Evolutionary conservation across 2,113 vertebrate species (phyloP).

Genomic region (Apteryx owenii): DNA sequence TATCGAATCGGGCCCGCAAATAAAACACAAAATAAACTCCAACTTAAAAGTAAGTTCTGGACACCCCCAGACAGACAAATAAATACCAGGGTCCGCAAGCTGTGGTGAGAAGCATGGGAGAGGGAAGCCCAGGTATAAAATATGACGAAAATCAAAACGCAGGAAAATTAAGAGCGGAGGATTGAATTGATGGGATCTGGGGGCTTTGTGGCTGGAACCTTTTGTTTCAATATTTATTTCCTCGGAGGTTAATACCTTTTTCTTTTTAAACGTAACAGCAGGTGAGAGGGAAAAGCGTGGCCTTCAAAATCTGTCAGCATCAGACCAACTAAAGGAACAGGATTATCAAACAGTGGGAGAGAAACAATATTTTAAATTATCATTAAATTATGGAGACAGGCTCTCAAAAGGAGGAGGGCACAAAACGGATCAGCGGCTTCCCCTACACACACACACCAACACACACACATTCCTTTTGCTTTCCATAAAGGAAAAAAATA

Average conservation of each 20-base stretch:
- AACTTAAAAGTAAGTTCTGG: not conserved
- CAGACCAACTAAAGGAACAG: slow-evolving; percentile 56
- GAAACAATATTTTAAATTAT: slow-evolving; percentile 74
- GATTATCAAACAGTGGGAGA: slow-evolving; percentile 74
- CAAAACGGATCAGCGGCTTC: slow-evolving; percentile 29
- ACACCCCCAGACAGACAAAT: not conserved
- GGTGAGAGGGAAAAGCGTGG: slow-evolving; percentile 63
- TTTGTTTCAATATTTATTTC: slow-evolving; percentile 75
- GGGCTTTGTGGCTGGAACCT: slow-evolving; percentile 39
- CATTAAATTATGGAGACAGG: slow-evolving; percentile 65
- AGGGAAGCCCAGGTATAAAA: not conserved
- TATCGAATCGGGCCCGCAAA: slow-evolving; percentile 15
- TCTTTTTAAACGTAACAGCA: slow-evolving; percentile 71
- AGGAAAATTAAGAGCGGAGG: slow-evolving; percentile 49
- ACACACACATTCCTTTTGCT: not conserved
- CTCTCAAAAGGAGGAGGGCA: slow-evolving; percentile 56
- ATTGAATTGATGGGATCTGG: slow-evolving; percentile 53
- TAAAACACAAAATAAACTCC: slow-evolving; percentile 20
- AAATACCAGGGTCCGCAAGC: not conserved
- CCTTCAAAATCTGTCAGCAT: slow-evolving; percentile 62
- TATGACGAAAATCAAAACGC: not conserved
- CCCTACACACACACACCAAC: not conserved
- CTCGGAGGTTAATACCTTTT: slow-evolving; percentile 59
- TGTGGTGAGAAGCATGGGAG: not conserved
- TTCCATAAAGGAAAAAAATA: not conserved